Evolutionary conservation across 2,888 invertebrate genomes (phyloP).

Genomic region (Ferdinandea cuprea): DNA sequence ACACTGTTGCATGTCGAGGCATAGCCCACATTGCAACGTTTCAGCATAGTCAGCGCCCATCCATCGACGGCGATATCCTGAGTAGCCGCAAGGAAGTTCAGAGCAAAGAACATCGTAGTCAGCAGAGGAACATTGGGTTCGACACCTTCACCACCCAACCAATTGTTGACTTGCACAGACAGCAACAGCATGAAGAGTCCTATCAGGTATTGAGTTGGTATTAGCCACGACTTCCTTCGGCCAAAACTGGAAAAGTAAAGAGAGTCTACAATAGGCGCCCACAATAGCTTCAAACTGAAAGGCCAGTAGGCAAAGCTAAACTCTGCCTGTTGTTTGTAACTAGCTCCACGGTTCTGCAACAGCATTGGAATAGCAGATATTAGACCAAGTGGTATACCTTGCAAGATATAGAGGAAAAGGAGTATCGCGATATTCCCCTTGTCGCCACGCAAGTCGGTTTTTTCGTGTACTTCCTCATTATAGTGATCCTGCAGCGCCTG

Average conservation of each 20-base stretch:
- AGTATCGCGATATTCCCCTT: slow-evolving; percentile 92
- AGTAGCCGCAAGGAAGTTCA: slow-evolving; percentile 98
- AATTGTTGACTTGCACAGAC: slow-evolving; percentile 89
- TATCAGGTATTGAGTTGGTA: slow-evolving; percentile 96
- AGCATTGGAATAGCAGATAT: slow-evolving; percentile 98
- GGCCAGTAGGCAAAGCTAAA: slow-evolving; percentile 98
- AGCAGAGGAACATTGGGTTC: slow-evolving; percentile 90
- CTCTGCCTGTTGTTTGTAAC: slow-evolving; percentile 97
- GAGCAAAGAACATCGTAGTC: slow-evolving; percentile 93
- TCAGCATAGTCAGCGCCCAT: slow-evolving; percentile 99
- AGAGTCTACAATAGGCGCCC: slow-evolving; percentile 99
- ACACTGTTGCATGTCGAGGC: slow-evolving; percentile 99
- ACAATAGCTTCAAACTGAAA: slow-evolving; percentile 94
- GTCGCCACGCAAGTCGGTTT: slow-evolving; percentile 87
- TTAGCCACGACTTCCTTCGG: slow-evolving; percentile 96
- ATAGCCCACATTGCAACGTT: slow-evolving; percentile 98
- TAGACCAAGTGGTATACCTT: slow-evolving; percentile 97
- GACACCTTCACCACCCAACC: slow-evolving; percentile 87
- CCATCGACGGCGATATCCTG: slow-evolving; percentile 99
- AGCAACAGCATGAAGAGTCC: slow-evolving; percentile 95
- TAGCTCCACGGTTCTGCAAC: slow-evolving; percentile 94
- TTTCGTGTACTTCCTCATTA: slow-evolving; percentile 77
- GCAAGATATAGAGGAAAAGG: slow-evolving; percentile 95
- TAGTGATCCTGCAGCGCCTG: slow-evolving; percentile 11
- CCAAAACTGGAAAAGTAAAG: slow-evolving; percentile 93